Evolutionary conservation across 23 tunicate genomes (phyloP), one percentile per base, ranked within the genome.

Genomic region (Halocynthia aurantium): DNA sequence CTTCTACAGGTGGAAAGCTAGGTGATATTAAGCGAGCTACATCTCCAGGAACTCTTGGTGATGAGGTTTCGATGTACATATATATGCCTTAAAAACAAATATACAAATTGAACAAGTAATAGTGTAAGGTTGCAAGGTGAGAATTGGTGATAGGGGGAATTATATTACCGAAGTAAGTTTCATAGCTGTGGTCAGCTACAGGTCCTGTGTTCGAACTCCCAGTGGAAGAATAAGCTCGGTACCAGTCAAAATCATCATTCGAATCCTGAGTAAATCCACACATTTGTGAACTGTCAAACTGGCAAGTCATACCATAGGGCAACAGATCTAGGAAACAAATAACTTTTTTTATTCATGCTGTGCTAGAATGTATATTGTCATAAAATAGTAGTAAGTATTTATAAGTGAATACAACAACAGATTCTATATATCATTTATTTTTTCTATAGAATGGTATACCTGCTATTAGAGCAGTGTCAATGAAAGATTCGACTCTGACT

Each of bases 261-360:
- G 82, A 56, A 22, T 87, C 85, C 71, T 87, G 93, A 17, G 76
- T 50, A 77, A 87, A 87, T n/a, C 93, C 93, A 61, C 93, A 87
- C 19, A 78, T 72, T 6, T 57, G 10, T n/a, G 55, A 63, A 52
- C 77, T 86, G 49, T 87, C 93, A 71, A 87, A 81, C 62, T 72
- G 79, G 63, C 93, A 87, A 15, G 60, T 62, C 13, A 73, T 70
- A 9, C 63, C 57, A 69, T 80, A 80, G 6, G 84, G 84, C 10
- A 80, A 72, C 13, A 67, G 52, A 51, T 64, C 84, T 86, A 18
- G 61, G 52, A n/a, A 20, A n/a, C 5, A 17, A 61, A 11, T 50
- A 12, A n/a, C n/a, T 2, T 50, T 60, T 15, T 15, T 60, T 60
- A 60, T 60, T 60, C 4, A 31, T 31, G 44, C 44, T 31, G 1